phyloP scores from a whole-genome alignment of 2,113 vertebrate genomes.

The Kryptolebias marmoratus region DNA sequence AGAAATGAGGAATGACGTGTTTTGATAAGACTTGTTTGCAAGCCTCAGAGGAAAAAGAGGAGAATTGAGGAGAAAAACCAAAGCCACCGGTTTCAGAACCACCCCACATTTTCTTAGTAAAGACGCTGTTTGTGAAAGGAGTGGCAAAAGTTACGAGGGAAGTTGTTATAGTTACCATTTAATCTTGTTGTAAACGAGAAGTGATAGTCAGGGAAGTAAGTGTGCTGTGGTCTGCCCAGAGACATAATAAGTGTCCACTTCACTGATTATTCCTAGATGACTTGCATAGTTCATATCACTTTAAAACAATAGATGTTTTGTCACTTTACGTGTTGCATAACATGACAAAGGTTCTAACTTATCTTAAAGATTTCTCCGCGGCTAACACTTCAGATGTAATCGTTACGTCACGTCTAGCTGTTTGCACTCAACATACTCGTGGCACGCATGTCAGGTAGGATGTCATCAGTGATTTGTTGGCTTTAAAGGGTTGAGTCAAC shows the following conservation, averaged over 20 bases:
- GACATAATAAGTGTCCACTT: background rate
- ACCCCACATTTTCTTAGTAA: constrained; percentile 42
- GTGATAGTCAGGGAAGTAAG: constrained; percentile 18
- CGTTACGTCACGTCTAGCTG: background rate
- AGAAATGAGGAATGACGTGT: constrained; percentile 35
- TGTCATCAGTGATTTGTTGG: constrained; percentile 29
- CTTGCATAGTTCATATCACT: background rate
- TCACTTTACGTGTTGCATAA: too few species aligned
- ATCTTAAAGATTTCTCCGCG: background rate
- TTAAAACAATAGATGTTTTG: background rate
- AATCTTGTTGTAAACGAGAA: constrained; percentile 30
- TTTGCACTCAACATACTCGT: constrained; percentile 7
- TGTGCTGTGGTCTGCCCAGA: background rate
- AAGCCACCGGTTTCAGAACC: constrained; percentile 27
- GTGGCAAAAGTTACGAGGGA: constrained; percentile 27
- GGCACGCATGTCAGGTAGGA: background rate
- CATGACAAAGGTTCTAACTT: background rate
- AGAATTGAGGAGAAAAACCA: background rate
- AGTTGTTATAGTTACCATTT: constrained; percentile 55
- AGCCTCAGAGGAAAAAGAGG: background rate
- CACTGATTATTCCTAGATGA: background rate
- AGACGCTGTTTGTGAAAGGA: constrained; percentile 44
- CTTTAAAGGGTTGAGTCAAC: constrained; percentile 26
- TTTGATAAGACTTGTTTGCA: constrained; percentile 24
- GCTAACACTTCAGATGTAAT: constrained; percentile 7